Evolutionary conservation across 1,140 invertebrate species (phyloP), one percentile per base, ranked within the genome.

Genomic region (Chironomus tepperi): DNA sequence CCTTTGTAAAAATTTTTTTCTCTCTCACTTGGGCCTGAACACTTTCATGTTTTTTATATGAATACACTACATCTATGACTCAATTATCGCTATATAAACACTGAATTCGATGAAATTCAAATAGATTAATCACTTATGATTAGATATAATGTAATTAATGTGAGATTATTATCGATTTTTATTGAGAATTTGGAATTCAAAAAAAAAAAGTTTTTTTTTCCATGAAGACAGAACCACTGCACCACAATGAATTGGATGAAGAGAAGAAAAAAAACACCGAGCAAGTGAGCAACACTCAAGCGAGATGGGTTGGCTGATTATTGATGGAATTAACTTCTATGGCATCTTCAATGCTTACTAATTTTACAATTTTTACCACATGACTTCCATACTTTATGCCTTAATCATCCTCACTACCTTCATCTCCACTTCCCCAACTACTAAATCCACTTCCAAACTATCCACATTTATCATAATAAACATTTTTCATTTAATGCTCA

Each of bases 141-240:
- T n/a, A 57, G 47, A 57, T 57, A 57, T 57, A 57, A 57, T 57
- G 15, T 57, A n/a, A 57, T 57, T 57, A 57, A 57, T 57, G 47
- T 57, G 47, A 57, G 47, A 57, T 57, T 57, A 57, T 15, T 57
- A 57, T 57, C 47, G 47, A 57, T 57, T 57, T 57, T 57, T 57
- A 57, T 57, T 57, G 47, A 57, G 47, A 57, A n/a, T 34, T 57
- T 57, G 12, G 12, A n/a, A 57, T 57, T 57, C n/a, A 5, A 12
- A 57, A 57, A 57, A 57, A n/a, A n/a, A n/a, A n/a, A n/a, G n/a
- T n/a, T n/a, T 12, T 57, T 57, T 57, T 57, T 57, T 57, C 47
- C 47, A 57, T n/a, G 12, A n/a, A 57, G 47, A 57, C 12, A 57
- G 47, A 57, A 57, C 47, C 47, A 57, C 47, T 57, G 47, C 47